Percentiles rank a stretch among this genome's conserved stretches.
Conservation (phyloP, 2,888 invertebrate genomes). For the Melikaiella ostensackeni region DNA sequence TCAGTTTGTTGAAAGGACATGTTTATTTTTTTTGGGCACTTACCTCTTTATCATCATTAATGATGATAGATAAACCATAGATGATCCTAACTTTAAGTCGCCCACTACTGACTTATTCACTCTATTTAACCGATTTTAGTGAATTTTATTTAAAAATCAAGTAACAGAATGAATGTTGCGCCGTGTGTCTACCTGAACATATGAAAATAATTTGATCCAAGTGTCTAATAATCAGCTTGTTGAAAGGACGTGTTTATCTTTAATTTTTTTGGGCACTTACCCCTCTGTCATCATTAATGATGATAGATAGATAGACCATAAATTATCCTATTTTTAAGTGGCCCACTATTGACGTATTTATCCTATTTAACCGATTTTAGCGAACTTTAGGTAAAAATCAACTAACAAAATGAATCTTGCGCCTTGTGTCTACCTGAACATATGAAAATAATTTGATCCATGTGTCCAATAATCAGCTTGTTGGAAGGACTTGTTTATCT, state of each 20-base stretch:
- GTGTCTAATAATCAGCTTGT: neutral
- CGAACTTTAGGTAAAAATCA: neutral
- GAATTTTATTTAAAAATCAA: neutral
- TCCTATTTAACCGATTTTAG: no score
- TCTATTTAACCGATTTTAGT: no score
- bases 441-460: neutral
- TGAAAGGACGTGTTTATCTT: neutral
- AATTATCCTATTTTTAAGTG: no score
- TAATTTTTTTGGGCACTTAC: conserved; percentile 3
- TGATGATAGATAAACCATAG: no score
- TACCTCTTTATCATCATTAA: no score
- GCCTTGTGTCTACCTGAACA: no score
- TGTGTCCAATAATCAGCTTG: neutral
- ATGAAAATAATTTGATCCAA: neutral
- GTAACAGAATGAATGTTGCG: neutral
- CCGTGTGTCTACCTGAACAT: no score
- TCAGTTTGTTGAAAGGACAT: neutral
- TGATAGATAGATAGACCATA: no score
- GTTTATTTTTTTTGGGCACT: conserved; percentile 7
- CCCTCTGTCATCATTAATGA: no score
- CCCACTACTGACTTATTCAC: no score
- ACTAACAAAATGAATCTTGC: neutral
- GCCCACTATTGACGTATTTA: no score
- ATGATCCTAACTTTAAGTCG: no score
- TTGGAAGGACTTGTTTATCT: neutral